Percentiles rank a stretch among this genome's conserved stretches.
Conservation (phyloP, 2,888 invertebrate genomes). For the Drosophila austrosaltans region DNA sequence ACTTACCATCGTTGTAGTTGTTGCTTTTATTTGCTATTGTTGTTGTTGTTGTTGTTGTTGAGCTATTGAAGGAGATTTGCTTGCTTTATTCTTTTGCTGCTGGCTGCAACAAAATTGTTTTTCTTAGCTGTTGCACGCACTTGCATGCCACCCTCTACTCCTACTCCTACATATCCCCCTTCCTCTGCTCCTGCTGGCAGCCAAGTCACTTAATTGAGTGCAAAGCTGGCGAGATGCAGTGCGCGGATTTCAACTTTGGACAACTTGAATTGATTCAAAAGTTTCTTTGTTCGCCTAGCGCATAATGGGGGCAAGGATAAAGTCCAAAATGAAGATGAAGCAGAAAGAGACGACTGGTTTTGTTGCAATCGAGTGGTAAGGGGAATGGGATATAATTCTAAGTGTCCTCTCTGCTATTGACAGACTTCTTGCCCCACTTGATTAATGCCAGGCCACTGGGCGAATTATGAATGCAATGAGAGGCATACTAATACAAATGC, state of each 20-base stretch:
- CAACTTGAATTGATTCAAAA: conserved; percentile 77
- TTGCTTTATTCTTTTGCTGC: conserved; percentile 50
- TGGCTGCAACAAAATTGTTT: conserved; percentile 63
- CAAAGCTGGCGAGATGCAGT: conserved; percentile 66
- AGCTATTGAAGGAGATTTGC: conserved; percentile 70
- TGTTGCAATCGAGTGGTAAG: background rate
- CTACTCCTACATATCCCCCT: background rate
- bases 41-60: conserved; percentile 24
- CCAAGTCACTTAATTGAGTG: conserved; percentile 73
- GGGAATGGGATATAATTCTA: conserved; percentile 11
- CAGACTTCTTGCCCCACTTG: conserved; percentile 45
- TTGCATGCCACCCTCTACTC: background rate
- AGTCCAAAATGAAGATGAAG: conserved; percentile 12
- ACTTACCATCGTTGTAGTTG: conserved; percentile 43
- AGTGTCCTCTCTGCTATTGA: conserved; percentile 43
- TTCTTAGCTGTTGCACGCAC: conserved; percentile 62
- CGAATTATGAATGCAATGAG: conserved; percentile 47
- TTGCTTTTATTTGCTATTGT: conserved; percentile 9
- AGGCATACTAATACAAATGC: background rate
- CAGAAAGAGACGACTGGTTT: conserved; percentile 5
- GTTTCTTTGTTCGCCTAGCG: conserved; percentile 67
- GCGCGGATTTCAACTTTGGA: conserved; percentile 72
- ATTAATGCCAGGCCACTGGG: conserved; percentile 58
- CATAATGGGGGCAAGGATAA: conserved; percentile 36
- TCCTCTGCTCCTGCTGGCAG: background rate